These are phyloP conservation scores for Osmoderma eremita DNA, from an alignment of 2,888 invertebrate genomes.

Conservation along the genomic window DNA sequence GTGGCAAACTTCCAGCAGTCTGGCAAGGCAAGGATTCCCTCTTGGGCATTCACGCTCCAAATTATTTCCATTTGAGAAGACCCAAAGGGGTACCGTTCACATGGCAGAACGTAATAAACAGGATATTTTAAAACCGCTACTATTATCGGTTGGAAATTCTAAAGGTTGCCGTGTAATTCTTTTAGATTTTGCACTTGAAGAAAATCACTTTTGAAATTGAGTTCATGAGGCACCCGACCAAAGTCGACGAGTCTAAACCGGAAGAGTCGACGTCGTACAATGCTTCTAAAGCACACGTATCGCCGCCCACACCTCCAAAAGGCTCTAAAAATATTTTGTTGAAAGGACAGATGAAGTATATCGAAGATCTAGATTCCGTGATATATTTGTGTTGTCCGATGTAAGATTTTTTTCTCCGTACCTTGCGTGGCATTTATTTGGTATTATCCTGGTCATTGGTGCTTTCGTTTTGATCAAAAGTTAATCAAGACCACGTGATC, in stretches of 20 bases:
- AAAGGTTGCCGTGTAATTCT: no score
- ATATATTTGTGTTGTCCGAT: conserved; percentile 90
- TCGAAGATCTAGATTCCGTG: conserved; percentile 83
- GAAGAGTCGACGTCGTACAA: conserved; percentile 6
- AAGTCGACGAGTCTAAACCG: neutral
- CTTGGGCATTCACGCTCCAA: conserved; percentile 73
- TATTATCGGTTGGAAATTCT: no score
- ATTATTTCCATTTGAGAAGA: conserved; percentile 80
- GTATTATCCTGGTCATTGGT: neutral
- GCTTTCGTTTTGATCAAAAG: no score
- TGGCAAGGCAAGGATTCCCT: conserved; percentile 69
- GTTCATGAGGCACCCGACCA: conserved; percentile 66
- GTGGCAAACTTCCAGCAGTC: conserved; percentile 79
- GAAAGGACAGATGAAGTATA: conserved; percentile 86
- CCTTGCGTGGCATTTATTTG: neutral
- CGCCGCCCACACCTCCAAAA: conserved; percentile 7
- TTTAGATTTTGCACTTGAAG: conserved; percentile 66
- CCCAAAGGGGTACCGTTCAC: conserved; percentile 84
- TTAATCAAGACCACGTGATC: no score
- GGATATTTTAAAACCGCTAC: no score
- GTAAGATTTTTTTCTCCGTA: conserved; percentile 65
- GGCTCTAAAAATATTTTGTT: conserved; percentile 73
- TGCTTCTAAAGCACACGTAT: neutral
- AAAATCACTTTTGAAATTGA: conserved; percentile 89
- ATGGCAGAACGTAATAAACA: conserved; percentile 80